These are phyloP conservation scores for Exephanes ischioxanthus DNA, from an alignment of 2,888 invertebrate genomes.

Conservation along the genomic window DNA sequence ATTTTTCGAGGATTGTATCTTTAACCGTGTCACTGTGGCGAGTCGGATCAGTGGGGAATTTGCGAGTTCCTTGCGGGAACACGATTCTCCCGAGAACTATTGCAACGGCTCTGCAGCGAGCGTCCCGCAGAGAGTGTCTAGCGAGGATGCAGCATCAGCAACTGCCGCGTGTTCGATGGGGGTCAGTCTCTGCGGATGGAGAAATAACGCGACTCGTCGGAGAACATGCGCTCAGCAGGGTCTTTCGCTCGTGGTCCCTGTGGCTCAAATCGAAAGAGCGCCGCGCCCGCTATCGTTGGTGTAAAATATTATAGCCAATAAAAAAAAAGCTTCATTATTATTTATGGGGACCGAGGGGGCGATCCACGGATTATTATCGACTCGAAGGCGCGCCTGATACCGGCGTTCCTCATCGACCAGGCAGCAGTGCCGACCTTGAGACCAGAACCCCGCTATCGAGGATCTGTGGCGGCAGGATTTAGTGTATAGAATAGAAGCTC, in stretches of 20 bases:
- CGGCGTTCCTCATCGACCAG: constrained; percentile 14
- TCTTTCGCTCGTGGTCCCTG: constrained; percentile 27
- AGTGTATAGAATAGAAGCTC: background rate
- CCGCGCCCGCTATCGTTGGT: constrained; percentile 64
- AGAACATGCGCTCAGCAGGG: constrained; percentile 46
- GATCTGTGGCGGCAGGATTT: background rate
- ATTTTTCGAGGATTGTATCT: constrained; percentile 18
- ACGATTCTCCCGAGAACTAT: constrained; percentile 50
- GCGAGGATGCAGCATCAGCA: constrained; percentile 38
- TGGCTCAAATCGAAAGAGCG: constrained; percentile 30
- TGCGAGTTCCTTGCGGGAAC: constrained; percentile 27
- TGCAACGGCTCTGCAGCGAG: constrained; percentile 33
- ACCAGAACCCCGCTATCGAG: background rate
- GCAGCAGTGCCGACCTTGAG: background rate
- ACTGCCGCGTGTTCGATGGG: constrained; percentile 28
- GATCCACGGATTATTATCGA: constrained; percentile 71
- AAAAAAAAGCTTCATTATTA: constrained; percentile 76
- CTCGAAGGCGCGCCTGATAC: constrained; percentile 62
- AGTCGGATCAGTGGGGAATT: constrained; percentile 41
- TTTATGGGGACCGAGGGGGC: constrained; percentile 73
- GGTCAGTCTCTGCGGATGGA: constrained; percentile 52
- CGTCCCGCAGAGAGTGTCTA: constrained; percentile 51
- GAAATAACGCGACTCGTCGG: constrained; percentile 58
- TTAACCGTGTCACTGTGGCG: constrained; percentile 6
- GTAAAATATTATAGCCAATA: constrained; percentile 79